phyloP scores from a whole-genome alignment of 2,113 vertebrate species.

The Elachura formosa region DNA sequence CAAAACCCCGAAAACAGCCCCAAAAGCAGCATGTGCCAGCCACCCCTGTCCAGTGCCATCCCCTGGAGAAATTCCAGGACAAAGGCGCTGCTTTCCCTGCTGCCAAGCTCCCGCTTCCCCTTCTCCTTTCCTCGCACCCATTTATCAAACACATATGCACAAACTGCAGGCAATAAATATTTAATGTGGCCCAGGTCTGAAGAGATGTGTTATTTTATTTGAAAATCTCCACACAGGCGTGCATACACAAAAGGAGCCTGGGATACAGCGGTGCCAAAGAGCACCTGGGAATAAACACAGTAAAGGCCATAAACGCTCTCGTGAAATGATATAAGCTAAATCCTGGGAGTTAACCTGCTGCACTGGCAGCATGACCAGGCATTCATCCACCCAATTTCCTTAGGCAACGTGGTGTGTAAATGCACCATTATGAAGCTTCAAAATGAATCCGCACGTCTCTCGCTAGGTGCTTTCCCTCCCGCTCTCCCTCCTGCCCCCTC shows the following conservation, averaged over 20 bases:
- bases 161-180: conserved; percentile 73
- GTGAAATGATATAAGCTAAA: conserved; percentile 74
- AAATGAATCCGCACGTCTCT: conserved; percentile 75
- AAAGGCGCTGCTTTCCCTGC: background rate
- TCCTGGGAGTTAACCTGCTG: conserved; percentile 71
- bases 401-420: conserved; percentile 66
- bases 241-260: background rate
- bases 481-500: background rate
- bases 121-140: background rate
- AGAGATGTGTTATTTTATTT: conserved; percentile 64
- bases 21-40: rapidly evolving
- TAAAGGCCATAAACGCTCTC: conserved; percentile 66
- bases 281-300: conserved; percentile 61
- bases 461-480: background rate
- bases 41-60: background rate
- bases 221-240: conserved; percentile 42
- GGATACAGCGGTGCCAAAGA: conserved; percentile 62
- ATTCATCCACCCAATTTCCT: conserved; percentile 76
- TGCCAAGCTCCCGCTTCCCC: background rate
- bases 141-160: conserved; percentile 61
- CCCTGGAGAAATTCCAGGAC: background rate
- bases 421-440: conserved; percentile 72
- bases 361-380: conserved; percentile 77
- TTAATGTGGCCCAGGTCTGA: conserved; percentile 59
- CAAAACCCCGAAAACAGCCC: background rate